phyloP scores from a whole-genome alignment of 2,888 invertebrate genomes.

The Cataglyphis livida region DNA sequence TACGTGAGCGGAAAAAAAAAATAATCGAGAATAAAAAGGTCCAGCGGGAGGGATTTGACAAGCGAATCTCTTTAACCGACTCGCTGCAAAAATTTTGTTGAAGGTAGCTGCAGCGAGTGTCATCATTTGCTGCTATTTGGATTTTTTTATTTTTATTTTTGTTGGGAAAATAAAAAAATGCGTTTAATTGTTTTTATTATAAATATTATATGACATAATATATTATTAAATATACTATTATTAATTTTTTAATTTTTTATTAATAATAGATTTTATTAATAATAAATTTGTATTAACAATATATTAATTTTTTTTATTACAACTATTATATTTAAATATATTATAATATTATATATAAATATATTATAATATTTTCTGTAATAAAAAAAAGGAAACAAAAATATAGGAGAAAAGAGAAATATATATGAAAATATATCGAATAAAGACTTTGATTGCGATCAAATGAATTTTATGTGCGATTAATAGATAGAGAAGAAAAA shows the following conservation, averaged over 20 bases:
- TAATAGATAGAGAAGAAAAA: background rate
- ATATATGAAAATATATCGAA: background rate
- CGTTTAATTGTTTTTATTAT: background rate
- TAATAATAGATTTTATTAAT: too few species aligned
- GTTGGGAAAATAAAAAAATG: too few species aligned
- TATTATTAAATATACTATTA: too few species aligned
- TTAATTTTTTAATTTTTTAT: too few species aligned
- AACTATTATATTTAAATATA: too few species aligned
- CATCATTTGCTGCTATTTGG: background rate
- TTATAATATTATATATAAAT: too few species aligned
- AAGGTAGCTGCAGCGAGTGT: background rate
- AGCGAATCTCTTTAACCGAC: constrained; percentile 10
- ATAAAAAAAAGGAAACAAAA: too few species aligned
- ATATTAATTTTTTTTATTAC: background rate
- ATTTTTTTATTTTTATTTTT: background rate
- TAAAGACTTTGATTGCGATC: background rate
- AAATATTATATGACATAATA: too few species aligned
- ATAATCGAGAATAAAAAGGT: background rate
- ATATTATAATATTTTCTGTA: too few species aligned
- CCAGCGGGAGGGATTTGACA: constrained; percentile 10
- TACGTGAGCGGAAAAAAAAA: constrained; percentile 21
- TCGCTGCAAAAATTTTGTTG: background rate
- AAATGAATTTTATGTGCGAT: background rate
- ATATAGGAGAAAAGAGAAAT: too few species aligned
- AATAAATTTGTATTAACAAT: too few species aligned